These are phyloP conservation scores for Xestia ashworthii DNA, from an alignment of 2,888 invertebrate species.

Conservation along the genomic window DNA sequence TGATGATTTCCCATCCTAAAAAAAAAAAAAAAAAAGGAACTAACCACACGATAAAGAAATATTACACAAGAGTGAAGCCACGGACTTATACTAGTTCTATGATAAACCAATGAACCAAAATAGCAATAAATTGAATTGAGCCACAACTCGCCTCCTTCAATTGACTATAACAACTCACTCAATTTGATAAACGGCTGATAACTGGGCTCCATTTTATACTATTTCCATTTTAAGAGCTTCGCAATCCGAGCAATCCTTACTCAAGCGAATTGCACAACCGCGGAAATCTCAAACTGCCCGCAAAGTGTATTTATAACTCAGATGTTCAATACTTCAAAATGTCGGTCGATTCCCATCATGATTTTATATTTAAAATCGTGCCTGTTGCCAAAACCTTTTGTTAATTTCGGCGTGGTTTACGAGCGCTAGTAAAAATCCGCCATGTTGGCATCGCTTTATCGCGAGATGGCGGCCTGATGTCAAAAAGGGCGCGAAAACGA, in stretches of 20 bases:
- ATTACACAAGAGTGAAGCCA: neutral
- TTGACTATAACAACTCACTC: conserved; percentile 55
- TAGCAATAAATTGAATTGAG: conserved; percentile 51
- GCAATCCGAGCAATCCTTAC: conserved; percentile 11
- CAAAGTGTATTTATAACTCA: conserved; percentile 59
- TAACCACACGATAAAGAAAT: too few species aligned
- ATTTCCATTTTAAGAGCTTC: conserved; percentile 45
- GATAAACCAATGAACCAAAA: conserved; percentile 39
- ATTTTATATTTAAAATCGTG: conserved; percentile 84
- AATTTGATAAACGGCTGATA: conserved; percentile 50
- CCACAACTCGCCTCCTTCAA: conserved; percentile 44
- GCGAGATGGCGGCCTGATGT: conserved; percentile 79
- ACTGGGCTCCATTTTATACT: conserved; percentile 31
- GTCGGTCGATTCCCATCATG: conserved; percentile 78
- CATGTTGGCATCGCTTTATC: conserved; percentile 80
- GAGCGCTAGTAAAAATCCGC: conserved; percentile 81
- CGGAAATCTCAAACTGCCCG: conserved; percentile 40
- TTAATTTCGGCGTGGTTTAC: conserved; percentile 87
- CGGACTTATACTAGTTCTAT: conserved; percentile 2
- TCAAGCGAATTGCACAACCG: conserved; percentile 45
- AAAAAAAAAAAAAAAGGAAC: too few species aligned
- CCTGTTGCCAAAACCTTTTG: conserved; percentile 87
- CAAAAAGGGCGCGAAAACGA: conserved; percentile 80
- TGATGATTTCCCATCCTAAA: too few species aligned
- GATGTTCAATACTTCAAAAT: conserved; percentile 59